Base-by-base conservation (phyloP, 2,888 invertebrate species). In the Amphimallon solstitiale region DNA sequence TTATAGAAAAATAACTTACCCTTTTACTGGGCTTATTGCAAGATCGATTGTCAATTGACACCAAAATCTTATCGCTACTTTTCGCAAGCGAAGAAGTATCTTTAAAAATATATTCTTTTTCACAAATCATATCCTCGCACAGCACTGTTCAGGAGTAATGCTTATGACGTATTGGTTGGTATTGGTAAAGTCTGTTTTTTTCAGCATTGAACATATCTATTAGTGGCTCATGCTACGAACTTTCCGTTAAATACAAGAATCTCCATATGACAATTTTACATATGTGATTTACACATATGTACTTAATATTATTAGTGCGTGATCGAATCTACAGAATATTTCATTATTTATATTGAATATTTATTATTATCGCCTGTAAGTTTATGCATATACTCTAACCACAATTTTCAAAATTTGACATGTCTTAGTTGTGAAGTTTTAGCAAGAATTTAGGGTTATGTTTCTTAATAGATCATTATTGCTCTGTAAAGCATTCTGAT, bases 11-110 rank as follows among this genome's bases (percentile, higher is more conserved):
- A 56, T 63, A 65, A 74, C 81, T 85, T 85, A 90, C 90, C 86
- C 88, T 88, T 72, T 86, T 83, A 66, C 85, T 84, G 72, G 90
- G 90, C 82, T 89, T 89, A 78, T 87, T 88, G 79, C 89, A 90
- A 73, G 89, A 89, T 81, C 89, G 86, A 73, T 87, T 88, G 82
- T 90, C 90, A 71, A 89, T 76, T 37, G 76, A 74, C 70, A 75
- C 77, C 59, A 79, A 74, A 67, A 78, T 69, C 62, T 78, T 78
- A 51, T 77, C 77, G 49, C 69, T 70, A 49, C 63, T 70, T 70
- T 73, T 74, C 17, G 73, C 71, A 3, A 77, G 74, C 34, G 75
- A 74, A 60, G 69, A 67, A 46, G 70, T 71, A 56, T 73, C 71
- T 67, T 71, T 73, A 10, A 51, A 37, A 38, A 45, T 49, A 64